These are phyloP conservation scores for Clarias gariepinus DNA, from an alignment of 2,113 vertebrate genomes.

Conservation along the genomic window DNA sequence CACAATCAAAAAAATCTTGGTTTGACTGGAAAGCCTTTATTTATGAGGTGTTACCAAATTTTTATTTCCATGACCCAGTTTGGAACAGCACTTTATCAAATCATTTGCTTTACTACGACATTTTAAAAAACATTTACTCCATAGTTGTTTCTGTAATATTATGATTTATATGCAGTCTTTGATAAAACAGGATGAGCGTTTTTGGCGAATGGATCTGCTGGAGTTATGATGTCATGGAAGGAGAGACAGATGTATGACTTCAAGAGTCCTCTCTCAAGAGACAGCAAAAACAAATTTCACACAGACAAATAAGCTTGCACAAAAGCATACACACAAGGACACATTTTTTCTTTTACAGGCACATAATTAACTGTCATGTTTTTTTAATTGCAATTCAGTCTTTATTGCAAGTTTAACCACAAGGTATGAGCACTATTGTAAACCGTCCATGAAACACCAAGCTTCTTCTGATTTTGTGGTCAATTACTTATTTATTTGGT, in stretches of 20 bases:
- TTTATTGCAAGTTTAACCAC: not conserved
- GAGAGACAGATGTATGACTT: conserved; percentile 2
- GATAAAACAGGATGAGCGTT: not conserved
- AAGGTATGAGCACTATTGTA: not conserved
- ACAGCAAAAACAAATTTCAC: not conserved
- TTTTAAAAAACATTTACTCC: not conserved
- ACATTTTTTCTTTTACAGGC: not conserved
- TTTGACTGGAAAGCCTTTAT: not conserved
- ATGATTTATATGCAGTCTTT: not conserved
- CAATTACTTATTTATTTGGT: not conserved
- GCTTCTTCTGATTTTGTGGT: not conserved
- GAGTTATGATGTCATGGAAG: not conserved
- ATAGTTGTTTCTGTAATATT: not conserved
- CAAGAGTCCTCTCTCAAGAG: not conserved
- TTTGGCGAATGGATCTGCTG: not conserved
- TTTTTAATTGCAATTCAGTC: not conserved
- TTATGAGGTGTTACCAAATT: not conserved
- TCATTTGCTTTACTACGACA: not conserved
- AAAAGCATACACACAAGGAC: not conserved
- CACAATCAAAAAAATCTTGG: too few species aligned
- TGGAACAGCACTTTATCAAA: not conserved
- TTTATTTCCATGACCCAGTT: not conserved
- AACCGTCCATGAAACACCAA: not conserved
- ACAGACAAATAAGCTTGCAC: conserved; percentile 4
- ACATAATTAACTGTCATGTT: not conserved